Base-by-base conservation (phyloP, 2,888 invertebrate species). In the Blera fallax region DNA sequence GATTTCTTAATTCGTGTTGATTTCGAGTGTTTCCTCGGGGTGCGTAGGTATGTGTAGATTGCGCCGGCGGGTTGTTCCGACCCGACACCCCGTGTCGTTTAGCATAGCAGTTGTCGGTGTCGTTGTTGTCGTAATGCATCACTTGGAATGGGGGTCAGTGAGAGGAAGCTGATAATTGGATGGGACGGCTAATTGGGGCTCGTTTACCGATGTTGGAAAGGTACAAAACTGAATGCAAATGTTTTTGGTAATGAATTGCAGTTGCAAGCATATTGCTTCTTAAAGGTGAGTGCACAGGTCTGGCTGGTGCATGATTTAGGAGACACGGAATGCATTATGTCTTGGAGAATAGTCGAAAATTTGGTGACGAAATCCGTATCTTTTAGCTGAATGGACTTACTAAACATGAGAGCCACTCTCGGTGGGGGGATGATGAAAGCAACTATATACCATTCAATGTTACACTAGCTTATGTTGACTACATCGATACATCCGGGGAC, bases 1-100 rank as follows among this genome's bases (percentile, higher is more conserved):
- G 48, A 76, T 76, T 76, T 37, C 76, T 80, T 80, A 69, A 80
- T 76, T 69, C 45, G n/a, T n/a, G n/a, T n/a, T n/a, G n/a, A 50
- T 32, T 34, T 3, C 32, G 14, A 18, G 56, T 37, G 58, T 45
- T 64, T 74, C 69, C 50, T 21, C 4, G 24, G 50, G 62, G 74
- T 70, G 62, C 67, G 80, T 74, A 40, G 11, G 37, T 24, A 24
- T 60, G 52, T 34, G 52, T 34, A 8, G 50, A 48, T 56, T 18
- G 34, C 7, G 43, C 52, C 60, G 7, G 43, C 11, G 43, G 32
- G 18, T 24, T 64, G 5, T 43, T 45, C 24, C 60, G 24, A 24
- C 48, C 48, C n/a, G 21, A 79, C 45, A 70, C 64, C 18, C 29
- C 6, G 56, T 65, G 62, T 52, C 29, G 50, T 24, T 60, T 60